Percentiles rank a stretch among this genome's conserved stretches.
These are phyloP conservation scores for Regulus satrapa DNA, from an alignment of 2,113 vertebrate species.

Conservation along the genomic window DNA sequence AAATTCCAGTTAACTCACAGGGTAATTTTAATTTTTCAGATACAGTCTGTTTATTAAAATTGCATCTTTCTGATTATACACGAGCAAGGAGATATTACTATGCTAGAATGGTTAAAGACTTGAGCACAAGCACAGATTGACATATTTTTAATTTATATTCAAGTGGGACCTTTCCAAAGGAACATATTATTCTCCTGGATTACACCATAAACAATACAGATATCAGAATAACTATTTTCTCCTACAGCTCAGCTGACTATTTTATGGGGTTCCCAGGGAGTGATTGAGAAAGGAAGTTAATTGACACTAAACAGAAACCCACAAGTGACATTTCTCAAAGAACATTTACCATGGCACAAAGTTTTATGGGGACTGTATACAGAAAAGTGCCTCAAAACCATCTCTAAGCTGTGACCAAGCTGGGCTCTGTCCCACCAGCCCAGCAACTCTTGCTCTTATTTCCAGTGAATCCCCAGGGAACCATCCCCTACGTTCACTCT, in stretches of 20 bases:
- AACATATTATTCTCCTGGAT: neutral
- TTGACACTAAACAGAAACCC: neutral
- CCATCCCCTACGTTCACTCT: neutral
- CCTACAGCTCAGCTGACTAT: neutral
- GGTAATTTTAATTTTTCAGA: neutral
- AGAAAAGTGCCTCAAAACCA: neutral
- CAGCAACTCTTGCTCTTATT: neutral
- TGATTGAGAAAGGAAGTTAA: neutral
- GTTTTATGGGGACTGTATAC: neutral
- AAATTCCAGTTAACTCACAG: neutral
- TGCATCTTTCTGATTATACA: neutral
- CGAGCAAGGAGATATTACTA: neutral
- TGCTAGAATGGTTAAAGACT: neutral
- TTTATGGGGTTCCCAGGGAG: neutral
- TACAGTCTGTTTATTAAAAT: neutral
- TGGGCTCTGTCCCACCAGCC: neutral
- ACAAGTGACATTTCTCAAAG: neutral
- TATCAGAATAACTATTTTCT: neutral
- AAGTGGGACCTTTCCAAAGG: neutral
- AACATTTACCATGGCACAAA: accelerated
- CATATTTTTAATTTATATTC: neutral
- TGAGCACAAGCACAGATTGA: neutral
- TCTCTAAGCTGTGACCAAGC: neutral
- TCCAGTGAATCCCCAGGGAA: neutral
- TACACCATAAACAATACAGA: neutral